These are phyloP conservation scores for Centropristis striata DNA, from an alignment of 2,113 vertebrate species.

Conservation along the genomic window DNA sequence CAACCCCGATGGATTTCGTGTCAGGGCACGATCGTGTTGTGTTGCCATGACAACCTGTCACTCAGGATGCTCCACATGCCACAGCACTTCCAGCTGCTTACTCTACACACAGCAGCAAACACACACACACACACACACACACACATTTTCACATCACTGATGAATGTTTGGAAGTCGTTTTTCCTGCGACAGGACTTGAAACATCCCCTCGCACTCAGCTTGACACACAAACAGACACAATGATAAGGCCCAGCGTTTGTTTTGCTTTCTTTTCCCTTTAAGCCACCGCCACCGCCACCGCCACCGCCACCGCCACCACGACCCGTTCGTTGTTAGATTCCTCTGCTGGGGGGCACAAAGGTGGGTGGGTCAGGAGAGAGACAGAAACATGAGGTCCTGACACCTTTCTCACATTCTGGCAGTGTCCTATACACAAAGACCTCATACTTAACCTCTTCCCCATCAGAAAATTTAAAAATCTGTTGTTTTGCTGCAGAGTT, in stretches of 20 bases:
- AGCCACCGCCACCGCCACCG: no score
- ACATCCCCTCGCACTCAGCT: slow-evolving; percentile 53
- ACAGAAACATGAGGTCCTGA: neutral
- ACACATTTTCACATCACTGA: slow-evolving; percentile 52
- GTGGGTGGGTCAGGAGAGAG: neutral
- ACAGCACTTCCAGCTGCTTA: slow-evolving; percentile 27
- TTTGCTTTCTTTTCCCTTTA: slow-evolving; percentile 40
- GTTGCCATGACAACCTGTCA: slow-evolving; percentile 71
- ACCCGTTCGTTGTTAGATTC: slow-evolving; percentile 20
- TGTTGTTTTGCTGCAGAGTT: no score
- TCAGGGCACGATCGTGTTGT: slow-evolving; percentile 50
- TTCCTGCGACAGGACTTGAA: slow-evolving; percentile 75
- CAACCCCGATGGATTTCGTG: slow-evolving; percentile 45
- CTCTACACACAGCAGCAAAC: slow-evolving; percentile 4
- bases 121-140: slow-evolving; percentile 21
- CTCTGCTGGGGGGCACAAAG: neutral
- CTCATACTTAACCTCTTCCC: no score
- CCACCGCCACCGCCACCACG: no score
- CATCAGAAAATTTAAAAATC: neutral
- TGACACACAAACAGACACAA: slow-evolving; percentile 43
- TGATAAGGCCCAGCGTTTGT: slow-evolving; percentile 32
- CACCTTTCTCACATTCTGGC: neutral
- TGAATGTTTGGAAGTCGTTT: slow-evolving; percentile 68
- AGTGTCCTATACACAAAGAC: neutral
- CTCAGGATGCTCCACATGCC: slow-evolving; percentile 59